phyloP scores from a whole-genome alignment of 2,888 invertebrate genomes.

The Byasa hedistus region DNA sequence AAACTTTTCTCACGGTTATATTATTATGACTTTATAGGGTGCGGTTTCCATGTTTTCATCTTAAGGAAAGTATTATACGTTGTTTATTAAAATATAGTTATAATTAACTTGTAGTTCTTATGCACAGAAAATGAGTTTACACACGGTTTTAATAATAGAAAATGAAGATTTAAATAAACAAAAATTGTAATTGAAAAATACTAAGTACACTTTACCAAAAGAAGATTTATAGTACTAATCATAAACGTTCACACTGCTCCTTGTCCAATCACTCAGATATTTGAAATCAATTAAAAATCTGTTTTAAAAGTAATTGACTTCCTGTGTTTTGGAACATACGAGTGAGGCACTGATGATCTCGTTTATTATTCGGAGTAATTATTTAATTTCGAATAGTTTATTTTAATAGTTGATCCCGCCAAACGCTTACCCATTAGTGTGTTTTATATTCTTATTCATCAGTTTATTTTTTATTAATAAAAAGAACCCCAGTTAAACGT shows the following conservation, averaged over 20 bases:
- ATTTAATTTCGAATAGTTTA: background rate
- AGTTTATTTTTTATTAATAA: no score
- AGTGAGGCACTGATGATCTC: background rate
- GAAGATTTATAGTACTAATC: no score
- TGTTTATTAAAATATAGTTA: background rate
- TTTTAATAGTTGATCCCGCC: background rate
- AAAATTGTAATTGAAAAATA: no score
- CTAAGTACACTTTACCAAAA: no score
- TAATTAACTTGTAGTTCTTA: background rate
- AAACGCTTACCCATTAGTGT: no score
- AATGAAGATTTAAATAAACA: background rate
- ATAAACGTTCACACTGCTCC: no score
- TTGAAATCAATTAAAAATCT: background rate
- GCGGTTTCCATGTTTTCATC: constrained; percentile 12
- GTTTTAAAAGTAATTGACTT: background rate
- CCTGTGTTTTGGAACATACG: background rate
- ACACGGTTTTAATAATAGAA: background rate
- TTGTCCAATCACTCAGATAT: no score
- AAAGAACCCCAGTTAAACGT: no score
- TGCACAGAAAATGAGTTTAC: background rate
- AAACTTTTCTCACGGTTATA: constrained; percentile 65
- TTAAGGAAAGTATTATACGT: constrained; percentile 17
- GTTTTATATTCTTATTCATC: no score
- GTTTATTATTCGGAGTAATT: background rate
- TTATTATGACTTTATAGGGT: constrained; percentile 26